Evolutionary conservation across 2,888 invertebrate species (phyloP).

Genomic region (Acronicta leporina): DNA sequence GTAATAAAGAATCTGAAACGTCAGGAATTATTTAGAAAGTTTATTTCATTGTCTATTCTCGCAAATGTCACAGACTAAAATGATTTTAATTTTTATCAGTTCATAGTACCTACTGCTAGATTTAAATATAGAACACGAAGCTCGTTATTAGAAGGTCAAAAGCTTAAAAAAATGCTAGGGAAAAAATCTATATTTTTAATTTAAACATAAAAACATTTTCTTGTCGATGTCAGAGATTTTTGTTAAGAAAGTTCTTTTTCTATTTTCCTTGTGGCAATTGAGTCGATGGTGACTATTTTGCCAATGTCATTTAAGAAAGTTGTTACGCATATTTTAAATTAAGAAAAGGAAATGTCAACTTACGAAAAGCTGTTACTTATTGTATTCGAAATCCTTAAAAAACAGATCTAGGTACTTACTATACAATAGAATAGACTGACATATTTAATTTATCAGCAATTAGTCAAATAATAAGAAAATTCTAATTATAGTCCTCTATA

Average conservation of each 20-base stretch:
- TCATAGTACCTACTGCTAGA: neutral
- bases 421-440: neutral
- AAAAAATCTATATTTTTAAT: no score
- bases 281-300: no score
- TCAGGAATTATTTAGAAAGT: no score
- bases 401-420: conserved; percentile 8
- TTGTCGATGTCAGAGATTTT: neutral
- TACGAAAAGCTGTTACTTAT: neutral
- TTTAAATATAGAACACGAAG: no score
- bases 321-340: neutral
- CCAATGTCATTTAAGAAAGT: no score
- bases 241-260: no score
- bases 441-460: neutral
- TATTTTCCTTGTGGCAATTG: no score
- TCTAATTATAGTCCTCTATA: conserved; percentile 13
- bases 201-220: no score
- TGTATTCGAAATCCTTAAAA: conserved; percentile 1
- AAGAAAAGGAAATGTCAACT: neutral
- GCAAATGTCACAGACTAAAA: no score
- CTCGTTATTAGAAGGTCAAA: neutral
- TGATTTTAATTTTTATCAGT: no score
- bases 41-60: no score
- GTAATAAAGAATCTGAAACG: no score
- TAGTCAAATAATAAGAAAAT: conserved; percentile 19
- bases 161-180: neutral